A percentile compares a stretch with the other conserved stretches of the same genome.
These are phyloP conservation scores for Cylindroiulus punctatus DNA, from an alignment of 2,888 invertebrate genomes.

Conservation along the genomic window DNA sequence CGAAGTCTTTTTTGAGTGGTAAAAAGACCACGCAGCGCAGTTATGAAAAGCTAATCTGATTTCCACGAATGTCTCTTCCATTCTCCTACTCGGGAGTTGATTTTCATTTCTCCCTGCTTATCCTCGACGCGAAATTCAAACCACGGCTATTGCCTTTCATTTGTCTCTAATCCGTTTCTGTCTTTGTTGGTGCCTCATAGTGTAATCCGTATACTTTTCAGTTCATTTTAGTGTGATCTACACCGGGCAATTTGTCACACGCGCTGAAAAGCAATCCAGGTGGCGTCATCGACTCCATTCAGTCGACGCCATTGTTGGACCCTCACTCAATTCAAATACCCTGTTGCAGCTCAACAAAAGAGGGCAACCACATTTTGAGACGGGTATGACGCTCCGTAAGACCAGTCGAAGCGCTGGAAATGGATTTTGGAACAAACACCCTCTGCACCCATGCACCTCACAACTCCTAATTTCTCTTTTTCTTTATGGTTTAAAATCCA, in stretches of 20 bases:
- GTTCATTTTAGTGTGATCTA: slow-evolving; percentile 58
- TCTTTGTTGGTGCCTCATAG: slow-evolving; percentile 49
- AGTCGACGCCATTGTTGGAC: slow-evolving; percentile 15
- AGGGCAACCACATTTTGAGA: not conserved
- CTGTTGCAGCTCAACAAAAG: not conserved
- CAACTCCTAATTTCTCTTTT: not conserved
- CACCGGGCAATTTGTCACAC: slow-evolving; percentile 58
- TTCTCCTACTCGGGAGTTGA: not conserved
- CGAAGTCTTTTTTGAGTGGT: slow-evolving; percentile 8
- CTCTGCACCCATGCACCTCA: not conserved
- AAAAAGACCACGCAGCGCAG: not conserved
- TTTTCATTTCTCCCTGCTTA: slow-evolving; percentile 50
- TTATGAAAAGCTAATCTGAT: slow-evolving; percentile 35
- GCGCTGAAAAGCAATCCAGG: slow-evolving; percentile 55
- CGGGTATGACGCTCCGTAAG: slow-evolving; percentile 36
- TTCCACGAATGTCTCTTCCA: slow-evolving; percentile 4
- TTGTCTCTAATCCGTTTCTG: slow-evolving; percentile 43
- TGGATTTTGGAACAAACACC: not conserved
- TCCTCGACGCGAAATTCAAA: slow-evolving; percentile 51
- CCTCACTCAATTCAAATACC: slow-evolving; percentile 1
- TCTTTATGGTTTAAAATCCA: too few relatives aligned
- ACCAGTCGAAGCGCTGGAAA: slow-evolving; percentile 6
- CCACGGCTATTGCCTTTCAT: slow-evolving; percentile 52
- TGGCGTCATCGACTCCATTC: slow-evolving; percentile 54
- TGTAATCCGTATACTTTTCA: slow-evolving; percentile 57